Evolutionary conservation across 1,140 invertebrate genomes (phyloP), one percentile per base, ranked within the genome.

Genomic region (Riptortus pedestris): DNA sequence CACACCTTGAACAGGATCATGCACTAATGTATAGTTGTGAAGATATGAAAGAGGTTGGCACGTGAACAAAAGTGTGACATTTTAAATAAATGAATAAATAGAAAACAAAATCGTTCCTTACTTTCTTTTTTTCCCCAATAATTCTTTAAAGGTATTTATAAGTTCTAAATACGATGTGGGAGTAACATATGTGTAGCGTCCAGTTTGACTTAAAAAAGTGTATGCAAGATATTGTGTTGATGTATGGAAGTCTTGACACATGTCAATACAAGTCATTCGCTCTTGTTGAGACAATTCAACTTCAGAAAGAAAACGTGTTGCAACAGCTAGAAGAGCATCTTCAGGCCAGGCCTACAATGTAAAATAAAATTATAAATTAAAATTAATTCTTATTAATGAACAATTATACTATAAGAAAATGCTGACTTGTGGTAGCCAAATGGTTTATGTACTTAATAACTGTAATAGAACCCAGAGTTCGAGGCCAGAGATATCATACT

Each of bases 101-200:
- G n/a, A n/a, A n/a, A n/a, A n/a, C 31, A 38, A 38, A 38, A 38
- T 38, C 31, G 14, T 38, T n/a, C n/a, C 31, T 79, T 79, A 86
- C 85, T 76, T 76, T 74, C 91, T 78, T 74, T 94, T 94, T 57
- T 82, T 82, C 1, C 74, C 75, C 0, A 96, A 74, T 18, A 96
- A 77, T n/a, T 81, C 79, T 71, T 94, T 95, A 69, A 96, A 96
- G 1, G 90, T 91, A 68, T 85, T 85, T 64, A 97, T 93, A 71
- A 96, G 80, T 72, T 96, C 92, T 47, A 97, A 75, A 73, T 96
- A 98, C 0, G 92, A 95, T 0, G 92, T 95, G 0, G 93, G 93
- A 0, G 94, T 96, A 0, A 97, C 91, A 73, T 96, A 96, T 70
- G 89, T 93, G 67, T 86, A 81, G 62, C 93, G 78, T 38, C 81